Percentiles rank a stretch among this genome's conserved stretches.
phyloP scores from a whole-genome alignment of 2,113 vertebrate genomes.

The Paramormyrops kingsleyae region DNA sequence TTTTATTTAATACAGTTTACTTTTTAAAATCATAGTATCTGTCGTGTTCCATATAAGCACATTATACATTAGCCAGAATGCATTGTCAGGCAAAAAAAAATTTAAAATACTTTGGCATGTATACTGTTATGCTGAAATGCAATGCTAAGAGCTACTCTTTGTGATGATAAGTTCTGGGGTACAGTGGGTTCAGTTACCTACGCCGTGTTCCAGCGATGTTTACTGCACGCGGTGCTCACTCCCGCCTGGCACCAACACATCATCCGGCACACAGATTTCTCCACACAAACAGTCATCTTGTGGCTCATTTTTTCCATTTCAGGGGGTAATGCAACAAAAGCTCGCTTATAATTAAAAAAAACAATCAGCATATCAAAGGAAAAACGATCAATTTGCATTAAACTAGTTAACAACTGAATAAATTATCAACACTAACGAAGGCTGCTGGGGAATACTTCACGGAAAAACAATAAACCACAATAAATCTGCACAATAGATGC shows the following conservation, averaged over 20 bases:
- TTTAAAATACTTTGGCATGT: not conserved
- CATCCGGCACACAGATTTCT: not conserved
- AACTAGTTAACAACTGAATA: conserved; percentile 3
- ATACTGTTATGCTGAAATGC: not conserved
- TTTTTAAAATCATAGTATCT: not conserved
- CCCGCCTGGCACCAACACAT: not conserved
- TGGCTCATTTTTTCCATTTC: not conserved
- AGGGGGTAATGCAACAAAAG: not conserved
- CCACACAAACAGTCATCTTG: not conserved
- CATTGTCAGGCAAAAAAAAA: not conserved
- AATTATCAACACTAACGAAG: not conserved
- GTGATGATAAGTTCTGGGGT: not conserved
- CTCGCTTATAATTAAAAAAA: not conserved
- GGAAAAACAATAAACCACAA: not conserved
- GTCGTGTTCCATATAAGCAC: not conserved
- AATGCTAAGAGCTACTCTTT: not conserved
- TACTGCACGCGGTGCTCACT: not conserved
- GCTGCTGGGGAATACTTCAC: not conserved
- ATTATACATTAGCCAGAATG: not conserved
- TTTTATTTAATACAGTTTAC: not conserved
- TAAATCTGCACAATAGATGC: not conserved
- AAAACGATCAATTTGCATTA: conserved; percentile 2
- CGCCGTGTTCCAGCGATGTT: not conserved
- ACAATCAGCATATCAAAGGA: conserved; percentile 1
- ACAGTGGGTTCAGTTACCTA: not conserved